Evolutionary conservation across 2,888 invertebrate genomes (phyloP).

Genomic region (Lasioglossum lativentre): DNA sequence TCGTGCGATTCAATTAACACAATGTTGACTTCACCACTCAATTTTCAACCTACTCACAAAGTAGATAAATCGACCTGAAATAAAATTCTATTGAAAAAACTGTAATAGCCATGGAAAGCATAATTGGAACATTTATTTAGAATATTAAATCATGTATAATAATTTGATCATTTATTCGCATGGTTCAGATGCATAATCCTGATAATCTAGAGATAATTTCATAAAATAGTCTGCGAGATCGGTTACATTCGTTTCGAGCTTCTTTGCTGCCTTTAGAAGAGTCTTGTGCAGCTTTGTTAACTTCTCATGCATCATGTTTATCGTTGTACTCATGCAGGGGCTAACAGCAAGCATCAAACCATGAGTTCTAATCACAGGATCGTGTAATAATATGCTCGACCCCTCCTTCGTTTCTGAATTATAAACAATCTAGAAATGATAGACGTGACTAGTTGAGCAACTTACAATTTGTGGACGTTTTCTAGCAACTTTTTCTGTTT

Average conservation of each 20-base stretch:
- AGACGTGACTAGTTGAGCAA: not conserved
- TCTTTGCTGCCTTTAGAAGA: slow-evolving; percentile 31
- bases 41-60: no score
- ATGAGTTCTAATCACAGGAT: slow-evolving; percentile 49
- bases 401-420: slow-evolving; percentile 60
- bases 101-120: not conserved
- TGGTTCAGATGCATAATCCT: slow-evolving; percentile 23
- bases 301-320: slow-evolving; percentile 51
- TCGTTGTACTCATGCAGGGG: slow-evolving; percentile 55
- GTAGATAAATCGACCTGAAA: no score
- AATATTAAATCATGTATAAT: not conserved
- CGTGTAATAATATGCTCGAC: slow-evolving; percentile 66
- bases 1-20: no score
- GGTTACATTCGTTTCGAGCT: slow-evolving; percentile 60
- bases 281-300: slow-evolving; percentile 54
- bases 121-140: not conserved
- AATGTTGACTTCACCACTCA: no score
- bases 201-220: slow-evolving; percentile 52
- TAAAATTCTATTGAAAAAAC: not conserved
- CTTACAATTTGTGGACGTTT: not conserved
- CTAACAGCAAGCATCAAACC: slow-evolving; percentile 61
- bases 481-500: not conserved
- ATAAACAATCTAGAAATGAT: slow-evolving; percentile 61
- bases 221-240: slow-evolving; percentile 42
- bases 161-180: slow-evolving; percentile 16